Evolutionary conservation across 1,140 invertebrate species (phyloP).

Genomic region (Ceratina australensis): DNA sequence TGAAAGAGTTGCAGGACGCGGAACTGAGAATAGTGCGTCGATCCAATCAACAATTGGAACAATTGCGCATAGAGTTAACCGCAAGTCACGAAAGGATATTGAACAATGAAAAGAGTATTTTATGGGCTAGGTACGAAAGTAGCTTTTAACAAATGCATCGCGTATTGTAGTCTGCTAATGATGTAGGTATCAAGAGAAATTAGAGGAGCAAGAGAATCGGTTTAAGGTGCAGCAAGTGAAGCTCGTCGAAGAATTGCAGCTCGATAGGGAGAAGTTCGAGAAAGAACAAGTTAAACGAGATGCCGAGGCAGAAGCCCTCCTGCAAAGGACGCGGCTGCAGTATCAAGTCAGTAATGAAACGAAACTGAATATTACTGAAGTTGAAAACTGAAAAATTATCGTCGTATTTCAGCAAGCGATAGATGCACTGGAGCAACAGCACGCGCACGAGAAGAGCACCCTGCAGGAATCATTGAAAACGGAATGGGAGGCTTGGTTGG

Average conservation of each 20-base stretch:
- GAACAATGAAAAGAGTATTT: conserved; percentile 77
- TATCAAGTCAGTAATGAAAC: conserved; percentile 61
- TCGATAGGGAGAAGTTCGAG: conserved; percentile 65
- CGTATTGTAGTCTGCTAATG: background rate
- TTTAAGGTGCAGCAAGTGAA: conserved; percentile 66
- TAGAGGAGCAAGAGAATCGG: conserved; percentile 70
- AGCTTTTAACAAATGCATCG: background rate
- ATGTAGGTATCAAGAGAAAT: conserved; percentile 68
- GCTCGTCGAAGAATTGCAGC: conserved; percentile 68
- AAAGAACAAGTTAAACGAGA: conserved; percentile 65
- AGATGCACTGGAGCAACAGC: conserved; percentile 70
- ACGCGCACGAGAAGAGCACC: conserved; percentile 80
- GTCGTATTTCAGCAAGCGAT: conserved; percentile 68
- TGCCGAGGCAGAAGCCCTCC: conserved; percentile 59
- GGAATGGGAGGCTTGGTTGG: conserved; percentile 81
- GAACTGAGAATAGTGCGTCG: conserved; percentile 80
- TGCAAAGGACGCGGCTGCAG: conserved; percentile 60
- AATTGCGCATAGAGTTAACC: conserved; percentile 77
- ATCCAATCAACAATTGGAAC: conserved; percentile 79
- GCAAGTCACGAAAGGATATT: conserved; percentile 77
- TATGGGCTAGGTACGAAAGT: conserved; percentile 72
- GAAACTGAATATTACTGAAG: background rate
- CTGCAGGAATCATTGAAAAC: conserved; percentile 80
- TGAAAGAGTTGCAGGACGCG: conserved; percentile 81
- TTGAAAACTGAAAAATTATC: background rate